Base-by-base conservation (phyloP, 2,113 vertebrate genomes). In the Rattus norvegicus region DNA sequence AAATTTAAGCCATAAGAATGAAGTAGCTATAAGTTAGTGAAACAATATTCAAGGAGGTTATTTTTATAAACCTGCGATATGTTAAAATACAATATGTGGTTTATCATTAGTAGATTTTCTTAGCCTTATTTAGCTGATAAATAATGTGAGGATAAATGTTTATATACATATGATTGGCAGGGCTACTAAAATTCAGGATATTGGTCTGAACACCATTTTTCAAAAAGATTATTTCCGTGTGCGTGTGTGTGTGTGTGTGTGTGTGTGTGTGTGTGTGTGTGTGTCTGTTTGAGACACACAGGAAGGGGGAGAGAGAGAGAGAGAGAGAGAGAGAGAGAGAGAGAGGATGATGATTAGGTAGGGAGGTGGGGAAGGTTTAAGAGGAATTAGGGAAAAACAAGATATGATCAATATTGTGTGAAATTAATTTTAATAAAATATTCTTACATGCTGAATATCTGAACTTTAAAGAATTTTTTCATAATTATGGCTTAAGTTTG, bases 1-100 rank as follows among this genome's bases (percentile, higher is more conserved):
- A 95, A 93, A 56, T 75, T 88, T 90, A 84, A 30, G 69, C 12
- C 39, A 87, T 33, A 87, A 91, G 49, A 86, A 94, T 83, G 13
- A 79, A 87, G 28, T 56, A 36, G 59, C 61, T 93, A 59, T 86
- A 43, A 93, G 93, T n/a, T 69, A 95, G 77, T 77, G 14, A 65
- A 70, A n/a, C 36, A 80, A 72, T 67, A 80, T n/a, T 28, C 56
- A 89, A 80, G 2, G 39, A 24, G 2, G 47, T 19, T 26, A 52
- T 52, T 59, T 67, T 95, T 73, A 36, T 2, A 92, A 92, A 90
- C 3, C 88, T 17, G 3, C 1, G 61, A 70, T 26, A 26, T 36
- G 36, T 79, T 22, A 26, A 92, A 96, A 92, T 75, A 24, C 1
- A 88, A 83, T 28, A 7, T 83, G 14, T 1, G 63, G 65, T 69